Evolutionary conservation across 1,140 invertebrate species (phyloP), one percentile per base, ranked within the genome.

Genomic region (Drosophila watanabei): DNA sequence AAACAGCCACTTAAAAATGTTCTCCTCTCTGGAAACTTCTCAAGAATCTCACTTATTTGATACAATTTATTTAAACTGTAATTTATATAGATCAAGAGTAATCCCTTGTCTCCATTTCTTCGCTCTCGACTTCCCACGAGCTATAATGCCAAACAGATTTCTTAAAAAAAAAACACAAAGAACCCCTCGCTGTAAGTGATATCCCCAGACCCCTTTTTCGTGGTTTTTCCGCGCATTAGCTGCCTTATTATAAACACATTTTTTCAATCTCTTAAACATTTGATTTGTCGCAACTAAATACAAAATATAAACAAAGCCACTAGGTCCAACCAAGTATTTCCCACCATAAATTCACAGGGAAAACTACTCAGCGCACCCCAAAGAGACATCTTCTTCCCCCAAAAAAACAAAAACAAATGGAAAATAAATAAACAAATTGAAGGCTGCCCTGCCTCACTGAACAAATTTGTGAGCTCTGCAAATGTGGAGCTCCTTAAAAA

Each of bases 171-270:
- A 73, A 9, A 32, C 0, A 37, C 39, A 24, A 57, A 46, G 37
- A 71, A 62, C 13, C 35, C 28, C 68, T 41, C 5, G 39, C 16
- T 60, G 82, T 75, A 82, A 85, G 14, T 75, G 82, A 85, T 85
- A 85, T 73, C 32, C 68, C 51, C 57, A 59, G 69, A 86, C 69
- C 82, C 82, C 79, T 79, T 85, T 69, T 46, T 82, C 54, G 66
- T 86, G 75, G 63, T 41, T 41, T 59, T 43, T 58, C 41, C 18
- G 52, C 61, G 83, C 77, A 87, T 86, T 87, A 86, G 83, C 83
- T 75, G 77, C 45, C 80, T 86, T 86, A 86, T 86, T 86, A 86
- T 54, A 71, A 86, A 87, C 82, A 86, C 83, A 86, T 86, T 86
- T 87, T 63, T 72, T 72, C 54, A 43, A 68, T 82, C 75, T 62